Base-by-base conservation (phyloP, 2,113 vertebrate genomes). In the Serinus canaria region DNA sequence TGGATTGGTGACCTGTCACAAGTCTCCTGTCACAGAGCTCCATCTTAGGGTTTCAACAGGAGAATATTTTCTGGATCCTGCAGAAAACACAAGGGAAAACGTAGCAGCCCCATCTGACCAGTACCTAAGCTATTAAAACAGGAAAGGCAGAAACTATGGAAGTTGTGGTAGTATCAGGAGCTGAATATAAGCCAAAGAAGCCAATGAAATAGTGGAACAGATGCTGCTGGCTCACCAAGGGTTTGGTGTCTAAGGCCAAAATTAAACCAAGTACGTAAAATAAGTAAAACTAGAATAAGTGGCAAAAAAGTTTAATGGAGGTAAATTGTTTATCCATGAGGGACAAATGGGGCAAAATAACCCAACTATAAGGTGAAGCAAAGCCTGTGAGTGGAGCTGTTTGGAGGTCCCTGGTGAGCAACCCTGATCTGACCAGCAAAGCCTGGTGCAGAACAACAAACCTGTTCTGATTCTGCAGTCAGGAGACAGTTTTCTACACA, bases 261-360 rank as follows among this genome's bases (percentile, higher is more conserved):
- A 68, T 53, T 74, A 77, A 66, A 49, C 7, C 9, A 67, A 88
- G 6, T 2, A 13, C 31, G 12, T 41, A 75, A 73, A 87, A 66
- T 37, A 22, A 74, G 12, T 69, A 60, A 81, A 81, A 81, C 18
- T 52, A 27, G 11, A 73, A 23, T 7, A 80, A 80, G 56, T 55
- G 3, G 13, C 7, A 41, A 83, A 59, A 33, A 47, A 20, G 1
- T 53, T 63, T 59, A 77, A 69, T 46, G 7, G 9, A 46, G 28
- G 7, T 53, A 4, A 85, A 44, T 35, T 75, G 25, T 39, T 49
- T 47, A 35, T 44, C 14, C 27, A 52, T n/a, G 9, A 79, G 28
- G 10, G 70, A 10, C 13, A 82, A 85, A 88, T 0, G 11, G 0
- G 1, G 2, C 2, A 5, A 3, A 6, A 63, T n/a, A 46, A 0